phyloP scores from a whole-genome alignment of 2,797 vertebrate genomes.

The Eurystomus glaucurus region DNA sequence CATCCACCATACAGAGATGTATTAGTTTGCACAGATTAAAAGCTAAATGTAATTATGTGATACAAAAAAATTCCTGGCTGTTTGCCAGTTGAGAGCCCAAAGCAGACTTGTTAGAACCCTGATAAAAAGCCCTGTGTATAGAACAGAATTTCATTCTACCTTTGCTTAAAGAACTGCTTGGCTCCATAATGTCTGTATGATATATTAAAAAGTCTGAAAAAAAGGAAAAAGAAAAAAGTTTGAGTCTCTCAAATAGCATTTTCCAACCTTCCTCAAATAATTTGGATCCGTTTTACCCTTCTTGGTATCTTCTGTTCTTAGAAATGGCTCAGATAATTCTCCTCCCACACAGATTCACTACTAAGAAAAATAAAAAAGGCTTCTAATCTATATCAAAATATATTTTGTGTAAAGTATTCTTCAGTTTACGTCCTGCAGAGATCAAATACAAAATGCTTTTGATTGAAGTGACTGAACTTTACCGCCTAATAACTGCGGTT shows the following conservation, averaged over 20 bases:
- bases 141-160: not conserved
- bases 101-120: not conserved
- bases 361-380: too few species aligned
- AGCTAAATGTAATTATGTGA: not conserved
- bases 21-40: not conserved
- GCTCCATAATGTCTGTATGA: conserved; percentile 17
- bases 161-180: not conserved
- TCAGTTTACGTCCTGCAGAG: not conserved
- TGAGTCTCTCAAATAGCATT: not conserved
- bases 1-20: not conserved
- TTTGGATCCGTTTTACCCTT: not conserved
- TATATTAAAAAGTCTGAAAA: not conserved
- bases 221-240: not conserved
- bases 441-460: not conserved
- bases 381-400: not conserved
- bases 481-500: not conserved
- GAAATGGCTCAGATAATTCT: not conserved
- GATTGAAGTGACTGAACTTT: not conserved
- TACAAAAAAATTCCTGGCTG: not conserved
- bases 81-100: not conserved
- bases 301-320: not conserved
- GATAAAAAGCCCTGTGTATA: not conserved
- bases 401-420: not conserved
- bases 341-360: not conserved
- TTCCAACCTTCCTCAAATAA: not conserved